Percentiles rank a stretch among this genome's conserved stretches.
phyloP scores from a whole-genome alignment of 1,140 invertebrate genomes.

The Psix sp. region DNA sequence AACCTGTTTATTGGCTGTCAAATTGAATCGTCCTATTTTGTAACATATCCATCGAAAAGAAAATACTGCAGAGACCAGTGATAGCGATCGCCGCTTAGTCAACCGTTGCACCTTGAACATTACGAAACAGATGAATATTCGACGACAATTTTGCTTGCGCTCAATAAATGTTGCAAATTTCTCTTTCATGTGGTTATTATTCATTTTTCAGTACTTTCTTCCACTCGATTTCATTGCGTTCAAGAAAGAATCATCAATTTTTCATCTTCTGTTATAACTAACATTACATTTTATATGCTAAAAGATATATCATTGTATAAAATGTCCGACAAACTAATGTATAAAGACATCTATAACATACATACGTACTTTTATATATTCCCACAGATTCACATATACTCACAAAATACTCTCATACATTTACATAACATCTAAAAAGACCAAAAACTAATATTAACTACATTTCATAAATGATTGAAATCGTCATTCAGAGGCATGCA shows the following conservation, averaged over 20 bases:
- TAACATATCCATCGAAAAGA: slow-evolving; percentile 20
- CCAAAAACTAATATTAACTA: no score
- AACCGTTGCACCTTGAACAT: slow-evolving; percentile 15
- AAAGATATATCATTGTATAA: no score
- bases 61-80: slow-evolving; percentile 15
- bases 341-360: no score
- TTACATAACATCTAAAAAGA: no score
- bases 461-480: no score
- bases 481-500: background rate
- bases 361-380: no score
- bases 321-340: no score
- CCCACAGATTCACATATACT: no score
- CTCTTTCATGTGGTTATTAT: slow-evolving; percentile 17
- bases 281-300: no score
- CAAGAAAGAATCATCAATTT: no score
- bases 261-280: no score
- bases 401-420: no score
- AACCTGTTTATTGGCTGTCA: slow-evolving; percentile 33
- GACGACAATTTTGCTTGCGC: slow-evolving; percentile 3
- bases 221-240: slow-evolving; percentile 18
- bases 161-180: slow-evolving; percentile 37
- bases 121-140: slow-evolving; percentile 37
- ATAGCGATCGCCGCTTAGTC: slow-evolving; percentile 34
- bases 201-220: slow-evolving; percentile 26
- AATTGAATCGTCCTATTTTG: slow-evolving; percentile 32